A percentile compares a stretch with the other conserved stretches of the same genome.
phyloP scores from a whole-genome alignment of 2,888 invertebrate genomes.

The Shargacucullia verbasci region DNA sequence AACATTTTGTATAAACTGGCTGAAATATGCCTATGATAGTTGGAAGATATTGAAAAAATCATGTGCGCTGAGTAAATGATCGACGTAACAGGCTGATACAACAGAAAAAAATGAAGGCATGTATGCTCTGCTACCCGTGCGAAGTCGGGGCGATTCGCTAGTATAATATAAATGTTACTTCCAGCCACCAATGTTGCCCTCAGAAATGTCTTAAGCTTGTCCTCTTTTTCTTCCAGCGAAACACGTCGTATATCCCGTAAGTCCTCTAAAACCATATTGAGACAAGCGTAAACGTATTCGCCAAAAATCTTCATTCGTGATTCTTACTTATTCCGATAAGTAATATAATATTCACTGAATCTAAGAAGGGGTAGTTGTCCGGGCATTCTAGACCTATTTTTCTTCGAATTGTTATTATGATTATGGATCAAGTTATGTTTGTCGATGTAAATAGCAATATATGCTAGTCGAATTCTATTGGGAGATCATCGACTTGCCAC shows the following conservation, averaged over 20 bases:
- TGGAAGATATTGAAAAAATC: too few relatives aligned
- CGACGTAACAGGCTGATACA: too few relatives aligned
- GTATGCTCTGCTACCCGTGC: too few relatives aligned
- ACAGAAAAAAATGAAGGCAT: too few relatives aligned
- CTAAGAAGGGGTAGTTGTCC: constrained; percentile 56
- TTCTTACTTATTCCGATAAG: constrained; percentile 70
- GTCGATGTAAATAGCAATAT: constrained; percentile 59
- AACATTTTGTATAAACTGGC: too few relatives aligned
- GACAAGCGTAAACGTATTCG: constrained; percentile 61
- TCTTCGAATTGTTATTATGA: not conserved
- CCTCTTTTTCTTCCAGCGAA: constrained; percentile 24
- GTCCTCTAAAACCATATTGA: constrained; percentile 58
- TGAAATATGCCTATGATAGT: too few relatives aligned
- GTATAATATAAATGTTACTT: not conserved
- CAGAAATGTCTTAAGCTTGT: constrained; percentile 18
- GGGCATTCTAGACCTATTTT: constrained; percentile 41
- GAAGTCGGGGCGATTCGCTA: too few relatives aligned
- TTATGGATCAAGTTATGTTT: constrained; percentile 50
- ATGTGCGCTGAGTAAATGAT: too few relatives aligned
- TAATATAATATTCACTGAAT: constrained; percentile 70
- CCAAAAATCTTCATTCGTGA: constrained; percentile 68
- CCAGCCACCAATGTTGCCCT: constrained; percentile 14
- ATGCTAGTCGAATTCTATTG: constrained; percentile 61
- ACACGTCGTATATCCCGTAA: constrained; percentile 31
- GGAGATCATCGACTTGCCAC: constrained; percentile 64